A percentile compares a stretch with the other conserved stretches of the same genome.
These are phyloP conservation scores for Lepidurus apus DNA, from an alignment of 1,140 invertebrate species.

Conservation along the genomic window DNA sequence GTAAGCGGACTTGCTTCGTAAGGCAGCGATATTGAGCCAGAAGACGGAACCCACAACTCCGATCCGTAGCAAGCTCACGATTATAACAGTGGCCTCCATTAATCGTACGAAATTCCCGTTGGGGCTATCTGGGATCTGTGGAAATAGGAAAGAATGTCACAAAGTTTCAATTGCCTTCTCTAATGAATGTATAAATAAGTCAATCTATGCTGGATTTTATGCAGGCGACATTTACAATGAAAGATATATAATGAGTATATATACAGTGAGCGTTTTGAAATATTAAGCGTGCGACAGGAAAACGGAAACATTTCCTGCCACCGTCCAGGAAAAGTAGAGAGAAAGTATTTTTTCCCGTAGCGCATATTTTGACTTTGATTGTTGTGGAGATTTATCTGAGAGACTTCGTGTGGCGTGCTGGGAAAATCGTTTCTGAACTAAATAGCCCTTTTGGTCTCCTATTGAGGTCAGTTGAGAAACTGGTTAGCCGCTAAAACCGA, in stretches of 20 bases:
- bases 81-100: slow-evolving; percentile 33
- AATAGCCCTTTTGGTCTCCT: background rate
- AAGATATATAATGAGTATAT: no score
- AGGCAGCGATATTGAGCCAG: slow-evolving; percentile 29
- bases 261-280: background rate
- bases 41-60: slow-evolving; percentile 30
- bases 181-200: background rate
- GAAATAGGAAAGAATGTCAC: background rate
- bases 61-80: slow-evolving; percentile 32
- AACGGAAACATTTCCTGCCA: slow-evolving; percentile 8
- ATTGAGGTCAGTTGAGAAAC: slow-evolving; percentile 24
- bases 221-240: background rate
- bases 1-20: background rate
- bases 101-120: slow-evolving; percentile 23
- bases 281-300: background rate
- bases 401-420: background rate
- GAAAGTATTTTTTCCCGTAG: slow-evolving; percentile 23
- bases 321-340: slow-evolving; percentile 16
- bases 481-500: background rate
- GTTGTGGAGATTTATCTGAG: background rate
- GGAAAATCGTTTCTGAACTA: background rate
- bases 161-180: background rate
- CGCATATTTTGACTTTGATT: slow-evolving; percentile 13
- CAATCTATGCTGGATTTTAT: background rate
- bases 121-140: slow-evolving; percentile 23